phyloP scores from a whole-genome alignment of 2,797 vertebrate species.

The Sebastes itinus region DNA sequence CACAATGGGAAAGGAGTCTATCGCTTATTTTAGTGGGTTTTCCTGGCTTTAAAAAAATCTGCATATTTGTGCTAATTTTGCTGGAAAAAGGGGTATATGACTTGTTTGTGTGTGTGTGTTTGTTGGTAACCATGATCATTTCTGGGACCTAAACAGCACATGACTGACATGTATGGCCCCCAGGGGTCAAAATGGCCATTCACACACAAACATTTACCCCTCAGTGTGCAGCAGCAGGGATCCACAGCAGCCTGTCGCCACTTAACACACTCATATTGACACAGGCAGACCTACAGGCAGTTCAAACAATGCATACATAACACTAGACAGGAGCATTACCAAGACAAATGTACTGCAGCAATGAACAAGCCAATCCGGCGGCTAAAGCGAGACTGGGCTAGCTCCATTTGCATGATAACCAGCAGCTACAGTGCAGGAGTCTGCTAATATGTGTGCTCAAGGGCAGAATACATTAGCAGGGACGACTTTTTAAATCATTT shows the following conservation, averaged over 20 bases:
- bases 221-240: constrained; percentile 15
- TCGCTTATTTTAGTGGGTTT: neutral
- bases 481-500: constrained; percentile 58
- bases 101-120: neutral
- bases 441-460: constrained; percentile 44
- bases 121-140: constrained; percentile 36
- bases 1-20: neutral
- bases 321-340: constrained; percentile 44
- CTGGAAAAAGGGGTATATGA: neutral
- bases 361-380: constrained; percentile 23
- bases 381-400: constrained; percentile 26
- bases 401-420: constrained; percentile 68
- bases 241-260: constrained; percentile 26
- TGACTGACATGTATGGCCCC: constrained; percentile 10
- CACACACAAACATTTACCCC: neutral
- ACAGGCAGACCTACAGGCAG: constrained; percentile 52
- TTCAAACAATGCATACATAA: constrained; percentile 55
- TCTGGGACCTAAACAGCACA: constrained; percentile 40
- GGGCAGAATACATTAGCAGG: constrained; percentile 47
- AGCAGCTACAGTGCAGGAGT: constrained; percentile 40
- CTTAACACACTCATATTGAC: constrained; percentile 60
- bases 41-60: neutral
- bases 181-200: neutral
- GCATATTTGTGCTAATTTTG: too few species aligned
- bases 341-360: constrained; percentile 65